phyloP scores from a whole-genome alignment of 2,888 invertebrate species.

The Noctua janthina region DNA sequence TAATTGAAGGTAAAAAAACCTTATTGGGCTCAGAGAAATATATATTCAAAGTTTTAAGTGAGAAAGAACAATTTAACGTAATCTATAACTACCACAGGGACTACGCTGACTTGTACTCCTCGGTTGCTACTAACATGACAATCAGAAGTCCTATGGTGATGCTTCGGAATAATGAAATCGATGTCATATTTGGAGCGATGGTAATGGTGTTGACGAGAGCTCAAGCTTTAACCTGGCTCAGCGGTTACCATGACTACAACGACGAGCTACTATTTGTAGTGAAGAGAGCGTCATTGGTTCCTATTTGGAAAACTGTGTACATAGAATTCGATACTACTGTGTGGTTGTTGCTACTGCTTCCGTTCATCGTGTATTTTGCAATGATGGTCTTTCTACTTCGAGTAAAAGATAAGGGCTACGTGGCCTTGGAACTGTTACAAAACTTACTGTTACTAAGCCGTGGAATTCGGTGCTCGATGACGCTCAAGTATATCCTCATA shows the following conservation, averaged over 20 bases:
- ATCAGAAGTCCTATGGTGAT: conserved; percentile 56
- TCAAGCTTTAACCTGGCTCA: conserved; percentile 68
- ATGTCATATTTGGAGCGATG: conserved; percentile 65
- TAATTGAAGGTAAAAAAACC: conserved; percentile 20
- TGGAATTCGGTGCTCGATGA: conserved; percentile 56
- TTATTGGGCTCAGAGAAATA: conserved; percentile 61
- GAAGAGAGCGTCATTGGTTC: conserved; percentile 64
- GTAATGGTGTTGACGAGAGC: conserved; percentile 56
- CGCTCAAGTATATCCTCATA: conserved; percentile 65
- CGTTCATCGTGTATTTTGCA: conserved; percentile 65
- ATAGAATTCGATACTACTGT: conserved; percentile 71
- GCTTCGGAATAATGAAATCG: conserved; percentile 66
- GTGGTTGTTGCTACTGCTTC: conserved; percentile 70
- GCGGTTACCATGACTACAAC: conserved; percentile 66
- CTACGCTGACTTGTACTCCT: conserved; percentile 33
- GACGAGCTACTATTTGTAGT: conserved; percentile 74
- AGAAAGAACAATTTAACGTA: conserved; percentile 56
- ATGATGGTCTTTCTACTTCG: conserved; percentile 63
- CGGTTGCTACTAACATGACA: conserved; percentile 55
- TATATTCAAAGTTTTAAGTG: conserved; percentile 50
- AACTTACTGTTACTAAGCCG: conserved; percentile 71
- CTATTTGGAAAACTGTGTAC: conserved; percentile 71
- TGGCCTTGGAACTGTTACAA: conserved; percentile 71
- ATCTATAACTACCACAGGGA: conserved; percentile 47
- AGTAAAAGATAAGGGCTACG: conserved; percentile 64